Evolutionary conservation across 2,113 vertebrate species (phyloP).

Genomic region (Ciconia boyciana): DNA sequence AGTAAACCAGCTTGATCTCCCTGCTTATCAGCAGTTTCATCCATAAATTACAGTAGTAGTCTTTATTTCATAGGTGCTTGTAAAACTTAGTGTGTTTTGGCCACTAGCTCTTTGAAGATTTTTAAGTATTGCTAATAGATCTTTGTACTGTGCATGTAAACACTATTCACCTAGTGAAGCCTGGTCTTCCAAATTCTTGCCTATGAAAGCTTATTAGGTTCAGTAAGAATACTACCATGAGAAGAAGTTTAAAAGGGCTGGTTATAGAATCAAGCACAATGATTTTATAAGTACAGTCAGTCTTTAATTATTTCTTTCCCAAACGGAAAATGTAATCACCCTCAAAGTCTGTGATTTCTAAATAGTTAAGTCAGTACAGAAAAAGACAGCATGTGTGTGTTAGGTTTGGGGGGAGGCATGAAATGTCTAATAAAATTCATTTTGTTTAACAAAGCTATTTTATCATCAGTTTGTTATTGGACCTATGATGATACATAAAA

Average conservation of each 20-base stretch:
- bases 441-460: slow-evolving; percentile 58
- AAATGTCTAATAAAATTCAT: slow-evolving; percentile 1
- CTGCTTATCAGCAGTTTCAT: neutral
- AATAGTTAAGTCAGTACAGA: slow-evolving; percentile 21
- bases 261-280: neutral
- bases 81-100: neutral
- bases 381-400: neutral
- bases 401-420: neutral
- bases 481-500: slow-evolving; percentile 48
- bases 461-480: slow-evolving; percentile 67
- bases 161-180: neutral
- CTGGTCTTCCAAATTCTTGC: neutral
- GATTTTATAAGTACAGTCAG: neutral
- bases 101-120: neutral
- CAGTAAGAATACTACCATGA: neutral
- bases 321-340: neutral
- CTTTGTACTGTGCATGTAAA: neutral
- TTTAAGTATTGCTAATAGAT: neutral
- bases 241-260: neutral
- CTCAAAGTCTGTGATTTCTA: slow-evolving; percentile 24
- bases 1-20: neutral
- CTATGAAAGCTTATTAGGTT: neutral
- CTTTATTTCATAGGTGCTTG: neutral
- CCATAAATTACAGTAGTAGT: neutral
- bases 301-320: neutral